These are phyloP conservation scores for Mormoops blainvillei DNA, from an alignment of 2,113 vertebrate genomes.

Conservation along the genomic window DNA sequence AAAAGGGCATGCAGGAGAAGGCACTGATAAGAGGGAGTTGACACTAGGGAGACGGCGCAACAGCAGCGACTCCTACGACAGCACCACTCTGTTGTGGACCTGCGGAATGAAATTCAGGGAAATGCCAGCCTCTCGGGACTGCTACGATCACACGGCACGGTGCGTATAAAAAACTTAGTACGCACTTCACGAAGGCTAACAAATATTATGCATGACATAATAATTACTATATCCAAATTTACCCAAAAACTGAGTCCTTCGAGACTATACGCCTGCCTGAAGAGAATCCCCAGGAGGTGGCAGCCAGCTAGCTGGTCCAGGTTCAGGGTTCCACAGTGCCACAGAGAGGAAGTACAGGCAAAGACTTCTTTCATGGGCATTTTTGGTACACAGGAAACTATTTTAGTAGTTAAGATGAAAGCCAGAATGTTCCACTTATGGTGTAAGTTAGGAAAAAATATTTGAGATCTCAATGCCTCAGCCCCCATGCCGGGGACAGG, in stretches of 20 bases:
- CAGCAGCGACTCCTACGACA: not conserved
- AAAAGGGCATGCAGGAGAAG: not conserved
- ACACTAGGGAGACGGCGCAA: not conserved
- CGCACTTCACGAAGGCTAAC: not conserved
- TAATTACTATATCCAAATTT: not conserved
- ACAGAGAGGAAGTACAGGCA: not conserved
- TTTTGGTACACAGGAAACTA: not conserved
- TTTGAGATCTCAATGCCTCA: not conserved
- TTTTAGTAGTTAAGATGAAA: not conserved
- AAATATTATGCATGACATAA: not conserved
- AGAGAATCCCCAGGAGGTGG: not conserved
- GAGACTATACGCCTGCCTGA: too few species aligned
- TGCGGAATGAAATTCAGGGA: not conserved
- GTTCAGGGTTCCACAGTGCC: not conserved
- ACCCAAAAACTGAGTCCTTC: not conserved
- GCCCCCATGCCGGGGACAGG: not conserved
- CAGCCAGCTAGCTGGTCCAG: not conserved
- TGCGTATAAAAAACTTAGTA: not conserved
- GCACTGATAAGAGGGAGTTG: too few species aligned
- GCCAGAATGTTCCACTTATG: not conserved
- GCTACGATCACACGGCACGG: not conserved
- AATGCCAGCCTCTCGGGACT: not conserved
- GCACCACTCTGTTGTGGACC: not conserved
- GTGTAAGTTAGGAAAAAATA: not conserved
- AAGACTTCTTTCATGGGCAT: not conserved